Conservation (phyloP, 2,888 invertebrate species). For the Imbricaverruca yamaguchii region DNA sequence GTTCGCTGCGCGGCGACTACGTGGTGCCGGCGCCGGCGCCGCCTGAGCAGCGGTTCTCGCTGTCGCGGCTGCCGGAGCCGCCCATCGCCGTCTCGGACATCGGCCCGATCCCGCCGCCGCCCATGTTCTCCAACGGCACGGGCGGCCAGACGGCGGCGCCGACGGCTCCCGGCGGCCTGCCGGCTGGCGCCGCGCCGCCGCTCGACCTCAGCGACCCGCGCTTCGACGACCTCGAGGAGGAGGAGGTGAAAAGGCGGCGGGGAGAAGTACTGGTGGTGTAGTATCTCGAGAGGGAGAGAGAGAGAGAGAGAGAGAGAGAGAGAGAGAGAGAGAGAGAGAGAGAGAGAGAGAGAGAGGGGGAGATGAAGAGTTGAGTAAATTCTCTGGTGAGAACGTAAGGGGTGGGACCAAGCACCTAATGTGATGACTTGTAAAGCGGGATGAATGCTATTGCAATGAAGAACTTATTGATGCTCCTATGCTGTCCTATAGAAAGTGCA, state of each 20-base stretch:
- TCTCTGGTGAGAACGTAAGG: too few species aligned
- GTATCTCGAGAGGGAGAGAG: not conserved
- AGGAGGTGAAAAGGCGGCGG: constrained; percentile 12
- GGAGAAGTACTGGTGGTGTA: too few species aligned
- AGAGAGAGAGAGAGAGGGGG: not conserved
- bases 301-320: not conserved
- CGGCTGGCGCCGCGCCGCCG: not conserved
- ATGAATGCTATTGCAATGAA: too few species aligned
- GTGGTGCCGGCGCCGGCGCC: not conserved
- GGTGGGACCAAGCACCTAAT: too few species aligned
- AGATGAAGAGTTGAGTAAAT: constrained; percentile 21
- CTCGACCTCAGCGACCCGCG: constrained; percentile 20
- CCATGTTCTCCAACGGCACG: constrained; percentile 76
- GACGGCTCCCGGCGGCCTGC: too few species aligned
- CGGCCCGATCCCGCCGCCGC: constrained; percentile 87
- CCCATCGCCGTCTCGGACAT: constrained; percentile 87
- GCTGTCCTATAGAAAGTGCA: too few species aligned
- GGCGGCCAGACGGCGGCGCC: not conserved
- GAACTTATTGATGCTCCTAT: too few species aligned
- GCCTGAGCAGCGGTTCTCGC: constrained; percentile 14
- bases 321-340: not conserved
- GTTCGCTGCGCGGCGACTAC: constrained; percentile 21
- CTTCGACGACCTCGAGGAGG: constrained; percentile 23
- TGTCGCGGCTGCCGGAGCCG: constrained; percentile 63
- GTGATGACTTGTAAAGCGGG: too few species aligned